Conservation (phyloP, 2,113 vertebrate species). For the Bombycilla garrulus region DNA sequence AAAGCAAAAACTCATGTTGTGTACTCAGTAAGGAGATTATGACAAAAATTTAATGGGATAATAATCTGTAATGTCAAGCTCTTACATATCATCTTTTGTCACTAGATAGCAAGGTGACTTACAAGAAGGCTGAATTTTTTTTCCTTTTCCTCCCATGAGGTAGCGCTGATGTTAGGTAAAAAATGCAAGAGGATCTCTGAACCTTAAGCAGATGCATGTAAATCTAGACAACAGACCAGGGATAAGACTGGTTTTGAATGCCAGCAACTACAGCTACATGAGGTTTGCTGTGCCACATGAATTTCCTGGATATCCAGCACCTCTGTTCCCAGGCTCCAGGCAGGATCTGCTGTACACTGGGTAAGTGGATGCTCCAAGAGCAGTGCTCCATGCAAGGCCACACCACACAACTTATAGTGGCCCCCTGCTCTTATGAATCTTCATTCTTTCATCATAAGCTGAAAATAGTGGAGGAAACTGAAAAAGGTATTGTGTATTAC, state of each 20-base stretch:
- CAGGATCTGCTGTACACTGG: not conserved
- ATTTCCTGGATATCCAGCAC: not conserved
- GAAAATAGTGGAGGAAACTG: not conserved
- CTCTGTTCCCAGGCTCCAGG: accelerated
- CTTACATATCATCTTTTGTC: not conserved
- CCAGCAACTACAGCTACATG: not conserved
- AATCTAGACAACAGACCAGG: not conserved
- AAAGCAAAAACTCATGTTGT: not conserved
- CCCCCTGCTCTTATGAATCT: not conserved
- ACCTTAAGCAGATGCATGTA: not conserved
- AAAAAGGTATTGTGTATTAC: not conserved
- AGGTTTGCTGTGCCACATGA: not conserved
- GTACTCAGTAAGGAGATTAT: not conserved
- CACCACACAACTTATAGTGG: not conserved
- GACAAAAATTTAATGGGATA: not conserved
- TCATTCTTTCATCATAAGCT: not conserved
- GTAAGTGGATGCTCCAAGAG: not conserved
- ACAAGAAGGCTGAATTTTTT: not conserved
- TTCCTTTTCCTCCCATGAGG: not conserved
- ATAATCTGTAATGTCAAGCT: not conserved
- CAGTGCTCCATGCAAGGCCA: too few species aligned
- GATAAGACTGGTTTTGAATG: not conserved
- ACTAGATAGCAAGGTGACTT: not conserved
- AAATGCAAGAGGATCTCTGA: not conserved
- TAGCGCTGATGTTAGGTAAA: not conserved